A percentile compares a stretch with the other conserved stretches of the same genome.
These are phyloP conservation scores for Tubulanus polymorphus DNA, from an alignment of 2,888 invertebrate species.

Conservation along the genomic window DNA sequence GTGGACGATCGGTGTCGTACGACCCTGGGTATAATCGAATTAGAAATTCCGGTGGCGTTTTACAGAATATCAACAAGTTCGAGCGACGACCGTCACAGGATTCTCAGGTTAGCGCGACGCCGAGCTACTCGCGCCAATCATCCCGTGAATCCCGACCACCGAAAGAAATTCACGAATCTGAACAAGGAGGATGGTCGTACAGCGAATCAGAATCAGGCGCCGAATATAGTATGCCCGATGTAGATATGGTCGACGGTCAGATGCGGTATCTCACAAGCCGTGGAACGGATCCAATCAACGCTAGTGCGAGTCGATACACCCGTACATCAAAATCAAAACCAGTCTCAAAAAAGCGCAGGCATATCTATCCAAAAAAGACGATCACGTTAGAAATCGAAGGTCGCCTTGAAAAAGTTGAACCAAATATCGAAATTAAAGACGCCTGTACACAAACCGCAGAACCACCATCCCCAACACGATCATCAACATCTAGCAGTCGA, in stretches of 20 bases:
- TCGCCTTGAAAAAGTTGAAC: slow-evolving; percentile 20
- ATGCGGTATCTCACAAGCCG: slow-evolving; percentile 39
- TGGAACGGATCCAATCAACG: slow-evolving; percentile 44
- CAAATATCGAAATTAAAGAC: slow-evolving; percentile 29
- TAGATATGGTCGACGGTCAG: background rate
- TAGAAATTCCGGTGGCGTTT: no score
- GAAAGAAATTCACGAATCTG: background rate
- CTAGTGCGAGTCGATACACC: slow-evolving; percentile 26
- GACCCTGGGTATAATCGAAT: no score
- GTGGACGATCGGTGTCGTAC: slow-evolving; percentile 28
- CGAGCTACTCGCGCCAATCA: background rate
- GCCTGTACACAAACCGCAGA: slow-evolving; percentile 19
- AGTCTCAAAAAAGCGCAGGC: slow-evolving; percentile 34
- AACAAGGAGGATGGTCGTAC: no score
- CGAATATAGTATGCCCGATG: background rate
- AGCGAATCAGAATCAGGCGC: background rate
- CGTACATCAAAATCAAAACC: slow-evolving; percentile 23
- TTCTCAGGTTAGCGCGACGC: no score
- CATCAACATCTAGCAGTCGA: slow-evolving; percentile 25
- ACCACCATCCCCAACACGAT: background rate
- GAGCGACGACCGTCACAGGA: slow-evolving; percentile 2
- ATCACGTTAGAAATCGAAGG: slow-evolving; percentile 20
- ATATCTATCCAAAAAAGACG: slow-evolving; percentile 27
- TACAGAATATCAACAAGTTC: no score
- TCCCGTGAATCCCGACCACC: background rate